Evolutionary conservation across 2,797 vertebrate species (phyloP).

Genomic region (Oryzias dopingdopingensis): DNA sequence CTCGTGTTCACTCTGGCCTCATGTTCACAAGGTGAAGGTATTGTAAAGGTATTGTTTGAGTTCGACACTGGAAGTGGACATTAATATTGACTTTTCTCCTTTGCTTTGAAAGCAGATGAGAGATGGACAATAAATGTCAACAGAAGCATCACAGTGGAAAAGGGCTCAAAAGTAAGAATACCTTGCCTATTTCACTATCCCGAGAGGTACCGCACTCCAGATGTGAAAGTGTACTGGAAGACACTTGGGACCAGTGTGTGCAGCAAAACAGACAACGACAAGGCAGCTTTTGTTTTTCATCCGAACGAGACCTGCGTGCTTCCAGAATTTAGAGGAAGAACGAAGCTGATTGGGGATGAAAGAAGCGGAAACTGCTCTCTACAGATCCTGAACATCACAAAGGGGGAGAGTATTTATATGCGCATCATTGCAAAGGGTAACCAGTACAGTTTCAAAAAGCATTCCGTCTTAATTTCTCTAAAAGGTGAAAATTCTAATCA

Average conservation of each 20-base stretch:
- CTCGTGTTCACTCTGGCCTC: constrained; percentile 29
- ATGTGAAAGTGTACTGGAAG: constrained; percentile 50
- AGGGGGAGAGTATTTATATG: background rate
- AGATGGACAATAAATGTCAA: rapidly evolving
- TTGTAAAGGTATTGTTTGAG: constrained; percentile 1
- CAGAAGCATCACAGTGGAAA: rapidly evolving
- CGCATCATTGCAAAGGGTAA: rapidly evolving
- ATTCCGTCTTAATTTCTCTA: rapidly evolving
- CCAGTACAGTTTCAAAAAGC: rapidly evolving
- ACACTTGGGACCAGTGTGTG: rapidly evolving
- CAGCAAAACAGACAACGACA: rapidly evolving
- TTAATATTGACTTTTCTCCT: background rate
- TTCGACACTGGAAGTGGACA: background rate
- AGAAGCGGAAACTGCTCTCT: constrained; percentile 29
- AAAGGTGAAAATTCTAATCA: constrained; percentile 20
- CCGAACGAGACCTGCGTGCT: background rate
- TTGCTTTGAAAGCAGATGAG: constrained; percentile 29
- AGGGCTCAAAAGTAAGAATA: constrained; percentile 3
- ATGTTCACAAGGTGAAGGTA: constrained; percentile 34
- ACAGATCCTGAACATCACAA: rapidly evolving
- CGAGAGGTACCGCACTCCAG: rapidly evolving
- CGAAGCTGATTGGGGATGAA: constrained; percentile 1
- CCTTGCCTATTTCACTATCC: constrained; percentile 18
- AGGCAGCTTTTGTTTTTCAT: constrained; percentile 30
- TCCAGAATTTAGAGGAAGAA: constrained; percentile 27